A percentile compares a stretch with the other conserved stretches of the same genome.
phyloP scores from a whole-genome alignment of 1,140 invertebrate genomes.

The Pseudomyrmex concolor region DNA sequence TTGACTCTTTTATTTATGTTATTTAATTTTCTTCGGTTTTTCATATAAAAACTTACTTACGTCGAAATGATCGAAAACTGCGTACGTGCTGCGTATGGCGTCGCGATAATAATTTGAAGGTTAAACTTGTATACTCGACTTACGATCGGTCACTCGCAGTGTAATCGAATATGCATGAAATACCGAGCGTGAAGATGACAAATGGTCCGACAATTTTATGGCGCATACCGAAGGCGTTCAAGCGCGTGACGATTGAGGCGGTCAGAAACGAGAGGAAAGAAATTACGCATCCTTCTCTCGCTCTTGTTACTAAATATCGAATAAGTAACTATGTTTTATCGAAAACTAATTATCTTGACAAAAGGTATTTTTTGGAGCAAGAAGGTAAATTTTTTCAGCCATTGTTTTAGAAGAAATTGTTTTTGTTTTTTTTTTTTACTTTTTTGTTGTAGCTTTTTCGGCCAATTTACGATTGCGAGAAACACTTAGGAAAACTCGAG shows the following conservation, averaged over 20 bases:
- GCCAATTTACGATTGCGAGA: background rate
- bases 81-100: background rate
- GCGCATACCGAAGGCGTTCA: slow-evolving; percentile 50
- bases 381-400: too few relatives aligned
- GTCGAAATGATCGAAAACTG: background rate
- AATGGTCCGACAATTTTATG: slow-evolving; percentile 66
- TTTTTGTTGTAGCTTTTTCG: background rate
- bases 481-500: background rate
- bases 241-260: background rate
- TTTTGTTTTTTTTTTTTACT: background rate
- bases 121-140: background rate
- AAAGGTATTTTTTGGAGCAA: background rate
- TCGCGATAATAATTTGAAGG: background rate
- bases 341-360: background rate
- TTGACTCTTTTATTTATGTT: too few relatives aligned
- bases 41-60: background rate
- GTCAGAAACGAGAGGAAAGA: background rate
- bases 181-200: slow-evolving; percentile 57
- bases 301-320: background rate
- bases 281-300: background rate
- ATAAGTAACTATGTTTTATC: background rate
- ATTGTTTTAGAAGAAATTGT: too few relatives aligned
- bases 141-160: slow-evolving; percentile 26
- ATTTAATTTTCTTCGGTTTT: background rate
- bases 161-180: slow-evolving; percentile 68